Evolutionary conservation across 2,113 vertebrate species (phyloP).

Genomic region (Pachypanchax playfairii): DNA sequence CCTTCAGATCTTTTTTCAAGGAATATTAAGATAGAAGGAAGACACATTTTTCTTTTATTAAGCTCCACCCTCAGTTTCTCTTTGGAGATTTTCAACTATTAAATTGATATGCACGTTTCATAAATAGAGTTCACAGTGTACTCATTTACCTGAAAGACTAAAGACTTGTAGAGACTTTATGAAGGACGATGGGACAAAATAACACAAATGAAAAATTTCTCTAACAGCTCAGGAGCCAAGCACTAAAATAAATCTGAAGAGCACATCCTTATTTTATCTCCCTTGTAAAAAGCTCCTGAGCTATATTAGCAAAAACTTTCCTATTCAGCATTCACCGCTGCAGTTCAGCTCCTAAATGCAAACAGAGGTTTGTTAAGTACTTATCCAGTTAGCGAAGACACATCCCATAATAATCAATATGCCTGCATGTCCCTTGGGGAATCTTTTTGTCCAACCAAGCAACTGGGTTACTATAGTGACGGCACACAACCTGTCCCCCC

Average conservation of each 20-base stretch:
- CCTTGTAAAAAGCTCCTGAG: not conserved
- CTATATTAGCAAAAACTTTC: not conserved
- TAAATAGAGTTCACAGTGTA: not conserved
- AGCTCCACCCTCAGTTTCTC: too few relatives aligned
- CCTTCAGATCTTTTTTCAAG: too few relatives aligned
- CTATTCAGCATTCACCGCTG: conserved; percentile 15
- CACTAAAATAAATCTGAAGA: conserved; percentile 24
- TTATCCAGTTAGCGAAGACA: conserved; percentile 40
- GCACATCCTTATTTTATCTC: conserved; percentile 7
- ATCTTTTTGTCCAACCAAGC: conserved; percentile 28
- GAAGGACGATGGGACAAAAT: conserved; percentile 36
- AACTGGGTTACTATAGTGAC: conserved; percentile 44
- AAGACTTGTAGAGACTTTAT: conserved; percentile 16
- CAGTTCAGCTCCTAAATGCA: conserved; percentile 6
- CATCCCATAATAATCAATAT: conserved; percentile 59
- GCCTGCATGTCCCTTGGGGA: conserved; percentile 43
- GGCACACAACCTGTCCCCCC: conserved; percentile 44
- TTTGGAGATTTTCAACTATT: too few relatives aligned
- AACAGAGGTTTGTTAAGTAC: conserved; percentile 30
- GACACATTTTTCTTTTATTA: too few relatives aligned
- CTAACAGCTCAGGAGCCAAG: conserved; percentile 22
- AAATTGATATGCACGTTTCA: too few relatives aligned
- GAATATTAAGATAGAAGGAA: too few relatives aligned
- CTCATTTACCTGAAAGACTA: not conserved
- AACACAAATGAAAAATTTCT: conserved; percentile 18